These are phyloP conservation scores for Thryonomys swinderianus DNA, from an alignment of 2,113 vertebrate species.

Conservation along the genomic window DNA sequence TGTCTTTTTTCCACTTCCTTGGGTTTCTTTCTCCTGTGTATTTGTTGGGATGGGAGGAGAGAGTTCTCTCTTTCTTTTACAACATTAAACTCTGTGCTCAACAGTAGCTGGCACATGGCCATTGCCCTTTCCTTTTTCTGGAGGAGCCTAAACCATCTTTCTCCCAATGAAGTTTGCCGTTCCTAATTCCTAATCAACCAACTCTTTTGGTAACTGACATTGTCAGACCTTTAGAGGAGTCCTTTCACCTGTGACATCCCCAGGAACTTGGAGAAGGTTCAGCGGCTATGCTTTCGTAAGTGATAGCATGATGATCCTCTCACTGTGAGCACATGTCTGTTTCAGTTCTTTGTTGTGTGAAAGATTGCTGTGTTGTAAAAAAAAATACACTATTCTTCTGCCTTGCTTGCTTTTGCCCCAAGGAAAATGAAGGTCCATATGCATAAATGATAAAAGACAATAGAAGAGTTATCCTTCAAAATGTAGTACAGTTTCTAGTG, in stretches of 20 bases:
- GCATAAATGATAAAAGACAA: not conserved
- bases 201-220: conserved; percentile 49
- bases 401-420: not conserved
- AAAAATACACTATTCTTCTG: not conserved
- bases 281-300: not conserved
- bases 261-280: not conserved
- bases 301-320: not conserved
- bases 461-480: not conserved
- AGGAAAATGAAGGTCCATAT: not conserved
- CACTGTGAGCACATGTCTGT: not conserved
- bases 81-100: not conserved
- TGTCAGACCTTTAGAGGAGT: not conserved
- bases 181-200: not conserved
- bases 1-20: conserved; percentile 19
- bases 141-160: not conserved
- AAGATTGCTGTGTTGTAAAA: not conserved
- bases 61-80: not conserved
- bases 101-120: not conserved
- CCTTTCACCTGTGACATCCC: not conserved
- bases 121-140: not conserved
- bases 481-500: not conserved
- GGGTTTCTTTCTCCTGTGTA: not conserved
- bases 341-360: conserved; percentile 25
- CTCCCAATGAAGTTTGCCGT: not conserved
- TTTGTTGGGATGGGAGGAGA: not conserved